Percentiles rank a stretch among this genome's conserved stretches.
These are phyloP conservation scores for Noturus placidus DNA, from an alignment of 2,113 vertebrate species.

Conservation along the genomic window DNA sequence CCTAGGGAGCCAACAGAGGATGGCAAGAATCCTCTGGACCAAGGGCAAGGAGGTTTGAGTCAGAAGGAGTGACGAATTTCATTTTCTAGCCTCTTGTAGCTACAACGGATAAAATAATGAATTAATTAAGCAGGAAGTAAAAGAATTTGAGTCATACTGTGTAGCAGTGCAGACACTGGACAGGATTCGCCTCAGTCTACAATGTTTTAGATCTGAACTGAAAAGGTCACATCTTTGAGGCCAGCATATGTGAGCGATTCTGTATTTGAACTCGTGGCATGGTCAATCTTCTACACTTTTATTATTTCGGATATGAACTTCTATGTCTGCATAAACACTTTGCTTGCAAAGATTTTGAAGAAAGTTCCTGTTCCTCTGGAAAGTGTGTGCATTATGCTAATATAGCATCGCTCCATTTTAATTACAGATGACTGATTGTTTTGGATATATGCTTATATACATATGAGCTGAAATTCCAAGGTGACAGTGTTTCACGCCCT, in stretches of 20 bases:
- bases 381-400: background rate
- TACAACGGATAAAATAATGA: background rate
- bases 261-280: background rate
- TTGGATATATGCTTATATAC: background rate
- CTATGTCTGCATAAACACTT: background rate
- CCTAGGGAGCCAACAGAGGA: background rate
- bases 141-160: slow-evolving; percentile 24
- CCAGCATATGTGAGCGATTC: background rate
- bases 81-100: background rate
- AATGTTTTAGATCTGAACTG: background rate
- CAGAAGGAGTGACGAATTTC: slow-evolving; percentile 27
- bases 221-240: slow-evolving; percentile 25
- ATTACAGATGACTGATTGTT: background rate
- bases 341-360: background rate
- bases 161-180: background rate
- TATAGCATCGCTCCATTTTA: background rate
- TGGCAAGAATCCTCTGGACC: slow-evolving; percentile 2
- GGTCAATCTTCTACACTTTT: background rate
- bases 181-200: slow-evolving; percentile 7
- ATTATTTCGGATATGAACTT: background rate
- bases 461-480: background rate
- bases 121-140: background rate
- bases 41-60: slow-evolving; percentile 31
- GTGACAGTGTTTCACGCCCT: background rate
- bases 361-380: background rate